phyloP scores from a whole-genome alignment of 2,113 vertebrate genomes.

The Abramis brama region DNA sequence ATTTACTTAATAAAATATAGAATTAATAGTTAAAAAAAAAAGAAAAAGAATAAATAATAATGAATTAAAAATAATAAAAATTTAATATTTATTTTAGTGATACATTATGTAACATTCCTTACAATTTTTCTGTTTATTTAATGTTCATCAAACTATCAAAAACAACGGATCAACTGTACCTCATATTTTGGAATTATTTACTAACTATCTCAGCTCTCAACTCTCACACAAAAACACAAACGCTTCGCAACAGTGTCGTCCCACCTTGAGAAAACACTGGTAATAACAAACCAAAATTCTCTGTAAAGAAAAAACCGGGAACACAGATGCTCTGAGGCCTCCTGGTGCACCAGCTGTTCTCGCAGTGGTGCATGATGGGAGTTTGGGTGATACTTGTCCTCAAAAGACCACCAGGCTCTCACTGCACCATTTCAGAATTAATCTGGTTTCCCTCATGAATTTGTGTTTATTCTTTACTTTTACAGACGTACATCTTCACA shows the following conservation, averaged over 20 bases:
- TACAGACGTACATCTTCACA: slow-evolving; percentile 77
- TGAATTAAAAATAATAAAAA: no score
- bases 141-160: no score
- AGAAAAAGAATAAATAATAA: no score
- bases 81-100: no score
- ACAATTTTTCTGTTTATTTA: no score
- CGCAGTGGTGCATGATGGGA: background rate
- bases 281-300: background rate
- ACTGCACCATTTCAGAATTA: background rate
- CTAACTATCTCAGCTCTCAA: background rate
- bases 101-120: no score
- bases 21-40: no score
- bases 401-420: background rate
- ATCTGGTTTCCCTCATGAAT: background rate
- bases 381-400: background rate
- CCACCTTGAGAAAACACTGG: background rate
- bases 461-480: slow-evolving; percentile 18
- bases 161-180: no score
- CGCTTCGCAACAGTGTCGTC: background rate
- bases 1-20: no score
- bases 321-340: background rate
- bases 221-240: background rate
- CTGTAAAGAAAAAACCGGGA: background rate
- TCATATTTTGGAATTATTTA: no score
- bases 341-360: slow-evolving; percentile 10